Base-by-base conservation (phyloP, 2,797 vertebrate species). In the Heteromormyrus szaboi region DNA sequence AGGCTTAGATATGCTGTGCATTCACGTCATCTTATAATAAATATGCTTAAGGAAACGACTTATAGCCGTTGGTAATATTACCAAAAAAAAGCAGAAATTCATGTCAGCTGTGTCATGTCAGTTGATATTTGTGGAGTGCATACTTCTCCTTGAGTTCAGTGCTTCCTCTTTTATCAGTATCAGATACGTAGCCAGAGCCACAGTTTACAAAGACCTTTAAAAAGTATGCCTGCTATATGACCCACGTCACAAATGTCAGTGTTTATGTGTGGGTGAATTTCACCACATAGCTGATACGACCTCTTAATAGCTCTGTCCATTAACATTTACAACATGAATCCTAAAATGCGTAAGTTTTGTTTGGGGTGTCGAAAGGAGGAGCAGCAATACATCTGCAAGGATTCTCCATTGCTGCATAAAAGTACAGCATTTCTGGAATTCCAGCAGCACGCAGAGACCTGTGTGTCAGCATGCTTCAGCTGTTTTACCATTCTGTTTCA, bases 391-490 rank as follows among this genome's bases (percentile, higher is more conserved):
- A 90, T 11, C 89, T 76, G 92, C 84, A 54, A 89, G 85, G 89
- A 91, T 89, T 87, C 90, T 50, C 62, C 25, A 92, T 84, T 90
- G 89, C 89, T 91, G 92, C 94, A 91, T 92, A 92, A 89, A 22
- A 88, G 14, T 22, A 54, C 14, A 87, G 86, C 46, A 89, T 91
- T 84, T 81, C 33, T 91, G 88, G 89, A 91, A 92, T 92, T 88
- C 88, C 72, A 29, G 48, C 25, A 87, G 89, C 90, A 91, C 62
- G 91, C 91, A 88, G 25, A 89, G 90, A 14, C 91, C n/a, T 91
- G 91, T 76, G 33, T 85, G 11, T 81, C 48, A 29, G 62, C 46
- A 54, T 62, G 72, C 8, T 83, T 37, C 85, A 7, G 7, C 29
- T 29, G 14, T 17, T 37, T 72, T 72, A 72, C 4, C 65, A 37